These are phyloP conservation scores for Xanthorhoe spadicearia DNA, from an alignment of 2,888 invertebrate genomes.

Conservation along the genomic window DNA sequence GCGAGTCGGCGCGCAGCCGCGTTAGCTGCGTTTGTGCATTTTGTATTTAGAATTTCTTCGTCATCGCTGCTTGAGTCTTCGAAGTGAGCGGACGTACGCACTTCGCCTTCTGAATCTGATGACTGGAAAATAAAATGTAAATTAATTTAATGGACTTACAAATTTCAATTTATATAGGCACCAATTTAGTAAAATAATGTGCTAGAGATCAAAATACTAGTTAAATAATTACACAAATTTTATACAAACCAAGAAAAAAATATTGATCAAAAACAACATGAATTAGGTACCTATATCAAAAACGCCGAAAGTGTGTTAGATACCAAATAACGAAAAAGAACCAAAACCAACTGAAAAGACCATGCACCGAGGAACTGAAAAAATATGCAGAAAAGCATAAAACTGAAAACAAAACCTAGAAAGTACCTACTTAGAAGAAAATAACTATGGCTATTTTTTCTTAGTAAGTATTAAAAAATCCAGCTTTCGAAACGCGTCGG, in stretches of 20 bases:
- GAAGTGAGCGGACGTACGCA: conserved; percentile 65
- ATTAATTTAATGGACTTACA: neutral
- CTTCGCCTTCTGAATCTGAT: conserved; percentile 72
- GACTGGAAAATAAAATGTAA: conserved; percentile 56
- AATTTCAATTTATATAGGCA: neutral
- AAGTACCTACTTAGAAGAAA: neutral
- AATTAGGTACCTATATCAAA: neutral
- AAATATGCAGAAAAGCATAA: conserved; percentile 35
- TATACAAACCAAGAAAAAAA: neutral
- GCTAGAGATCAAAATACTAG: neutral
- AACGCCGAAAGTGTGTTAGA: conserved; percentile 8
- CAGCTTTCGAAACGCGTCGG: too few relatives aligned
- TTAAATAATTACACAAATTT: neutral
- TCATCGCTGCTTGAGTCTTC: conserved; percentile 77
- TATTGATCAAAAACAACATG: neutral
- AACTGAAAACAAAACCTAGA: conserved; percentile 15
- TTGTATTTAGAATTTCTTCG: conserved; percentile 72
- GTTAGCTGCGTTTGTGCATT: conserved; percentile 51
- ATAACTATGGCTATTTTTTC: conserved; percentile 5
- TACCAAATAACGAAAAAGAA: conserved; percentile 17
- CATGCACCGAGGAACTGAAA: conserved; percentile 31
- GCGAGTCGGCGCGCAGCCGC: conserved; percentile 68
- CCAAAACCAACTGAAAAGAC: conserved; percentile 28
- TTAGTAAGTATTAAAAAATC: neutral
- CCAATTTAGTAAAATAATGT: neutral